Evolutionary conservation across 2,113 vertebrate species (phyloP).

Genomic region (Mustela nigripes): DNA sequence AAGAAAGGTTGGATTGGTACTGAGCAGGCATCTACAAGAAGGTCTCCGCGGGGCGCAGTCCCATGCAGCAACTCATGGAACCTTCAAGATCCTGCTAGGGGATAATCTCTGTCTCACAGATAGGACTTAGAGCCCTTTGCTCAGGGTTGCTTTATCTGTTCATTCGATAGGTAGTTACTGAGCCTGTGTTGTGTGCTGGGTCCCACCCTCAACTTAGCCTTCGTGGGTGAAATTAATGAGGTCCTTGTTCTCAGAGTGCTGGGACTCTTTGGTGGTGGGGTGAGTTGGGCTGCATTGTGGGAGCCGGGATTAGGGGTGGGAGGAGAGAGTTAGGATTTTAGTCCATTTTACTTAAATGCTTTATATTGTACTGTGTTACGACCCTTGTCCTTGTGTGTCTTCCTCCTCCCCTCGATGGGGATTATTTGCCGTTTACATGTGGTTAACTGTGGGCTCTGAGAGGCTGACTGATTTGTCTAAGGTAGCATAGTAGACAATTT

Average conservation of each 20-base stretch:
- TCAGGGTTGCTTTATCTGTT: not conserved
- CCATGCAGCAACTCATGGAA: not conserved
- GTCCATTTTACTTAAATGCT: not conserved
- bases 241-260: not conserved
- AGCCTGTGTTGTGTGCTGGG: not conserved
- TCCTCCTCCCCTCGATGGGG: accelerated
- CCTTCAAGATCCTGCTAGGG: not conserved
- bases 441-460: not conserved
- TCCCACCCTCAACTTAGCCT: not conserved
- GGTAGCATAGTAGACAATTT: not conserved
- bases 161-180: not conserved
- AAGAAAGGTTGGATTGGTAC: not conserved
- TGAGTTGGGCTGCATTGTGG: not conserved
- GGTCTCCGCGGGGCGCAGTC: accelerated
- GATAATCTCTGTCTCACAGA: not conserved
- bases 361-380: no score
- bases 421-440: not conserved
- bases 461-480: not conserved
- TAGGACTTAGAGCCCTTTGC: not conserved
- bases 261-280: not conserved
- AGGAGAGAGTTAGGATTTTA: not conserved
- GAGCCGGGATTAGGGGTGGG: not conserved
- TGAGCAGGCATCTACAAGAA: not conserved
- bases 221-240: not conserved
- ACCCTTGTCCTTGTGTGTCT: not conserved